Base-by-base conservation (phyloP, 1,140 invertebrate species). In the Octopus bimaculoides region DNA sequence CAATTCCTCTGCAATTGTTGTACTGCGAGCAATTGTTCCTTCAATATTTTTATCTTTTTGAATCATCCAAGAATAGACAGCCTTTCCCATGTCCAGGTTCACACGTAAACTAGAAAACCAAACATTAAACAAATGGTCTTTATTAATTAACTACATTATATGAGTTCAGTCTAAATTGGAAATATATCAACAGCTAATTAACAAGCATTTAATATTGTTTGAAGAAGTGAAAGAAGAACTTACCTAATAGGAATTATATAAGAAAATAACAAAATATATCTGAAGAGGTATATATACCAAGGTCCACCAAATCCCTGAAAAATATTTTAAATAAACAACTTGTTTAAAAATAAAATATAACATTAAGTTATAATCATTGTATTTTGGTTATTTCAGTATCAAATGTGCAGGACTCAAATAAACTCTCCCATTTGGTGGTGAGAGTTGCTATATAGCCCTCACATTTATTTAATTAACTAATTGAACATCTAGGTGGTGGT, bases 241-340 rank as follows among this genome's bases (percentile, higher is more conserved):
- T 85, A 95, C 94, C 95, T 96, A 82, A 99, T 98, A 17, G 98
- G 98, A 88, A 99, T 99, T 80, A 99, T 99, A 90, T 99, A 99
- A 0, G 98, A 99, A 91, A 99, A 99, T 0, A 99, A 92, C 9
- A 99, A 92, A 78, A 99, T 93, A 88, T 99, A 99, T 86, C 98
- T 92, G 90, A 99, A 98, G 91, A 98, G 93, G 89, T 99, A 99
- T 82, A 95, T 91, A 88, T 97, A 98, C 98, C 98, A 99, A 0
- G 96, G 96, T 0, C 97, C 97, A 81, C 92, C 94, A 89, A 98
- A 99, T 20, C 89, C 90, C 88, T 90, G 84, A 75, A 86, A 87
- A 41, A 41, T 41, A 41, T 41, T 41, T 41, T 41, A 41, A 41
- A 41, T 3, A 41, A 41, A 41, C 26, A 41, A 41, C 26, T 41